Evolutionary conservation across 2,113 vertebrate species (phyloP).

Genomic region (Labrus mixtus): DNA sequence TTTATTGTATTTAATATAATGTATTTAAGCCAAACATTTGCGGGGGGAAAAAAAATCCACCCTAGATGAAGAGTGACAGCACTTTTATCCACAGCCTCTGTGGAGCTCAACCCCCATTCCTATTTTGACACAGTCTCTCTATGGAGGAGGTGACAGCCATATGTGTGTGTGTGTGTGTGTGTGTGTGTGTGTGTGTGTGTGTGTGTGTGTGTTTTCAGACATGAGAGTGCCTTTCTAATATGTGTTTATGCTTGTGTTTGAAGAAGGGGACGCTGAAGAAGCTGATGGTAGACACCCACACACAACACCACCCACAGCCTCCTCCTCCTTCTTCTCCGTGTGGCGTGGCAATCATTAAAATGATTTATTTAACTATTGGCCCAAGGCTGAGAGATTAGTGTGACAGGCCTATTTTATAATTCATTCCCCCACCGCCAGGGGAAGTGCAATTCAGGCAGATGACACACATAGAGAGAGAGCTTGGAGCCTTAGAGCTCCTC

Average conservation of each 20-base stretch:
- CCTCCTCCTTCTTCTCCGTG: conserved; percentile 58
- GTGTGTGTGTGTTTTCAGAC: conserved; percentile 42
- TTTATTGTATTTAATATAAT: conserved; percentile 51
- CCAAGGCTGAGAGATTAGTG: conserved; percentile 81
- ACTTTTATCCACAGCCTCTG: conserved; percentile 67
- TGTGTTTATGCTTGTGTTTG: conserved; percentile 67
- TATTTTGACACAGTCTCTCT: conserved; percentile 55
- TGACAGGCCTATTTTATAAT: conserved; percentile 85
- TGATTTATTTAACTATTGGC: conserved; percentile 84
- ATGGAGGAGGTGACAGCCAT: conserved; percentile 58
- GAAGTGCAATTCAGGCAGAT: conserved; percentile 77
- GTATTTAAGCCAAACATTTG: conserved; percentile 30
- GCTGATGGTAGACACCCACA: conserved; percentile 64
- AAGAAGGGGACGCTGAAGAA: conserved; percentile 55
- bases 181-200: too few species aligned
- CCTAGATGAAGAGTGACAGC: conserved; percentile 52
- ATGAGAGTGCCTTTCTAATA: conserved; percentile 42
- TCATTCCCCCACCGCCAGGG: conserved; percentile 79
- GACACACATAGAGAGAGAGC: conserved; percentile 75
- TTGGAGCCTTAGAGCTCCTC: conserved; percentile 63
- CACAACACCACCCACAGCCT: conserved; percentile 66
- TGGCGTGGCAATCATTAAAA: conserved; percentile 82
- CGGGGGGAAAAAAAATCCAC: conserved; percentile 4
- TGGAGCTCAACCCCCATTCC: conserved; percentile 58
- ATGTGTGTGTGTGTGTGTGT: too few species aligned